phyloP scores from a whole-genome alignment of 2,888 invertebrate species.

The Rambutsinella grinnellia region DNA sequence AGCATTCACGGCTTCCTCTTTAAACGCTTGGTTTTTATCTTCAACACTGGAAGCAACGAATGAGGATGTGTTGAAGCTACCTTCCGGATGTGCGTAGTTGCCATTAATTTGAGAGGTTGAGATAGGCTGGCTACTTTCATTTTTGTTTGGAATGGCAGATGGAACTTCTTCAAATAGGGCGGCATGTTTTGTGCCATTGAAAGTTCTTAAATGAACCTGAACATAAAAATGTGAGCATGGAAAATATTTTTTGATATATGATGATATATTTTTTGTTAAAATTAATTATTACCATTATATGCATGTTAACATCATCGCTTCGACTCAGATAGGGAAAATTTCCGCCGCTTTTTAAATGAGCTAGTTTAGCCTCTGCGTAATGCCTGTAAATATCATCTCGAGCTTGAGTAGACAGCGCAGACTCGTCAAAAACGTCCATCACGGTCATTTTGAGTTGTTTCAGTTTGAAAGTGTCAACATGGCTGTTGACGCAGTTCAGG shows the following conservation, averaged over 20 bases:
- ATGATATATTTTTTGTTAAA: not conserved
- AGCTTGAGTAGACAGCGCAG: slow-evolving; percentile 83
- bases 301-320: slow-evolving; percentile 89
- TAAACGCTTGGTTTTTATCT: slow-evolving; percentile 34
- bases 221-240: not conserved
- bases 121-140: too few species aligned
- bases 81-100: too few species aligned
- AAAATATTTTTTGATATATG: not conserved
- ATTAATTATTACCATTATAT: slow-evolving; percentile 78
- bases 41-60: slow-evolving; percentile 12
- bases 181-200: slow-evolving; percentile 58
- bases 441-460: slow-evolving; percentile 81
- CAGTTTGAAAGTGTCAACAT: slow-evolving; percentile 83
- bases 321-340: slow-evolving; percentile 92
- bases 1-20: slow-evolving; percentile 37
- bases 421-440: slow-evolving; percentile 90
- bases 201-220: slow-evolving; percentile 61
- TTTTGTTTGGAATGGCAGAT: too few species aligned
- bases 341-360: slow-evolving; percentile 89
- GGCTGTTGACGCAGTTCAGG: slow-evolving; percentile 84
- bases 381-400: slow-evolving; percentile 87
- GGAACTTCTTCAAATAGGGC: slow-evolving; percentile 35
- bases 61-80: slow-evolving; percentile 21
- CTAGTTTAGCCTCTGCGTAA: slow-evolving; percentile 87
- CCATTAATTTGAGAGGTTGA: not conserved